A percentile compares a stretch with the other conserved stretches of the same genome.
Conservation (phyloP, 2,888 invertebrate genomes). For the Melanostoma scalare region DNA sequence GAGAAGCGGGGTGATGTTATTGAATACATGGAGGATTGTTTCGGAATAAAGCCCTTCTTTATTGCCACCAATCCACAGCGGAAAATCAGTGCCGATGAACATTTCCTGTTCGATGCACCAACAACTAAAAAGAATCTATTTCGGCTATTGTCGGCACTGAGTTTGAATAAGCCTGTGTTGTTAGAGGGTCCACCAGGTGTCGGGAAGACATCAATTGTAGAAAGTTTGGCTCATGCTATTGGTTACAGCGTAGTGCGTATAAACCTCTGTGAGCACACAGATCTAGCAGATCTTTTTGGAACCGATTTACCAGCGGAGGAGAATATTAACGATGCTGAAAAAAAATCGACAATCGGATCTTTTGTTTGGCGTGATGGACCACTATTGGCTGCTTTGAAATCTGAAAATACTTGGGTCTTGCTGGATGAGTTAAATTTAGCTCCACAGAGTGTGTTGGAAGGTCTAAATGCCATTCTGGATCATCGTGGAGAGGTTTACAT, state of each 20-base stretch:
- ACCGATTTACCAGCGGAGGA: conserved; percentile 98
- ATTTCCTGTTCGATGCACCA: conserved; percentile 89
- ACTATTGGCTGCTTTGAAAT: conserved; percentile 94
- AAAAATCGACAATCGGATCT: conserved; percentile 85
- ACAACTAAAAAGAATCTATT: conserved; percentile 92
- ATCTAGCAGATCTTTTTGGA: conserved; percentile 98
- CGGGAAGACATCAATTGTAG: conserved; percentile 97
- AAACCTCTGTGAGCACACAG: conserved; percentile 99
- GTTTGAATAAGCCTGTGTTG: conserved; percentile 94
- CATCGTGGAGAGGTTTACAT: conserved; percentile 98
- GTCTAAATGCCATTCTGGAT: conserved; percentile 98
- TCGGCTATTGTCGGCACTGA: conserved; percentile 93
- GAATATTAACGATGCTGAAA: conserved; percentile 80
- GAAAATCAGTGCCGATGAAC: conserved; percentile 74
- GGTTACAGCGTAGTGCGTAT: conserved; percentile 94
- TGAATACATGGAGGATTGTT: conserved; percentile 77
- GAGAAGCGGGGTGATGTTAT: conserved; percentile 79
- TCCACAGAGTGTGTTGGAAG: conserved; percentile 98
- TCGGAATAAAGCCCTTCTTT: conserved; percentile 91
- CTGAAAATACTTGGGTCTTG: conserved; percentile 95
- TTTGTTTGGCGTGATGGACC: conserved; percentile 99
- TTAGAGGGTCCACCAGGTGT: conserved; percentile 99
- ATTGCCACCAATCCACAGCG: conserved; percentile 78
- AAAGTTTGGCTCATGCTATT: conserved; percentile 92
- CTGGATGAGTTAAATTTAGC: conserved; percentile 99